These are phyloP conservation scores for Sinhomidia bicolor DNA, from an alignment of 2,888 invertebrate species.

Conservation along the genomic window DNA sequence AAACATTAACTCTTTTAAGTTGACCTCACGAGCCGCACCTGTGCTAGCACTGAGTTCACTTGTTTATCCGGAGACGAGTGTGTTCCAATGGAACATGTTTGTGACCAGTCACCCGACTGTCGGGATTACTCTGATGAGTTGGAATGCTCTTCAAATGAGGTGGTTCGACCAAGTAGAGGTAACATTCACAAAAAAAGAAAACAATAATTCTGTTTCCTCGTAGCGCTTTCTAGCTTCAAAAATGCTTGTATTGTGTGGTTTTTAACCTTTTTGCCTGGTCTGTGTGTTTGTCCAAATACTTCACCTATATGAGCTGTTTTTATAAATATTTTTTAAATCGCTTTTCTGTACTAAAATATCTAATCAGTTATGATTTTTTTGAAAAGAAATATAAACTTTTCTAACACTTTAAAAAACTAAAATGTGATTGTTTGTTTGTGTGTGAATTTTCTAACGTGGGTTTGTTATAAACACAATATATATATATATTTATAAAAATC, in stretches of 20 bases:
- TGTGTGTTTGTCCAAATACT: neutral
- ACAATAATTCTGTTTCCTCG: too few relatives aligned
- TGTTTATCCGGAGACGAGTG: constrained; percentile 85
- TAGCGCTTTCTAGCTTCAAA: neutral
- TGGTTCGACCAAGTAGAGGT: constrained; percentile 69
- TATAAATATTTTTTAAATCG: neutral
- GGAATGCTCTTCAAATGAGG: constrained; percentile 82
- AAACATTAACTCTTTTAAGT: constrained; percentile 61
- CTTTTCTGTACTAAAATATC: neutral
- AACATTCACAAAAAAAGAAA: constrained; percentile 38
- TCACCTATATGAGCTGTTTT: neutral
- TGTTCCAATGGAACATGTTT: constrained; percentile 84
- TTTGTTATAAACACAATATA: neutral
- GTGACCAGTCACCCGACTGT: constrained; percentile 86
- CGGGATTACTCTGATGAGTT: constrained; percentile 86
- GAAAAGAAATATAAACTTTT: neutral
- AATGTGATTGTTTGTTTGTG: neutral
- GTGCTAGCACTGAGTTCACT: constrained; percentile 82
- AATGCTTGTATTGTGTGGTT: neutral
- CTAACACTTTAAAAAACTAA: neutral
- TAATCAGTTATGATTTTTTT: neutral
- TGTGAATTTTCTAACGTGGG: constrained; percentile 4
- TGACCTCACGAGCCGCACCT: constrained; percentile 65
- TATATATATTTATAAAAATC: neutral
- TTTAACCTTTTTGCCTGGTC: neutral